These are phyloP conservation scores for Emydoidea blandingii DNA, from an alignment of 2,797 vertebrate genomes.

Conservation along the genomic window DNA sequence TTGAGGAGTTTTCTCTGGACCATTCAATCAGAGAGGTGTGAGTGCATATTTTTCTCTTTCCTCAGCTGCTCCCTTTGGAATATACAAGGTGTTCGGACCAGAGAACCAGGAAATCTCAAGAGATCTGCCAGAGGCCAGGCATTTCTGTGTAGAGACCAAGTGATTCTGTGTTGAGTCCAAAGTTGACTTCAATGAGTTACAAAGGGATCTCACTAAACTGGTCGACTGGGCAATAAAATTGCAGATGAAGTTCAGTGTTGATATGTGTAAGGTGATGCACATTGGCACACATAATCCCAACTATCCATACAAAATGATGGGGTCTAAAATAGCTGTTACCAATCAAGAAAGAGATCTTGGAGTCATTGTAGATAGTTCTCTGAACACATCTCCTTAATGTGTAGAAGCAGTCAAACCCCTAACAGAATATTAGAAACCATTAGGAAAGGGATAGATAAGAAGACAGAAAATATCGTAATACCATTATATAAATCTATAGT, in stretches of 20 bases:
- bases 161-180: not conserved
- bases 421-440: not conserved
- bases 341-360: not conserved
- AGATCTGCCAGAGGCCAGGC: conserved; percentile 68
- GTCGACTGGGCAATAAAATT: not conserved
- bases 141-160: conserved; percentile 55
- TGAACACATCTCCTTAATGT: not conserved
- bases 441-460: not conserved
- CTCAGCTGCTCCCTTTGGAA: conserved; percentile 55
- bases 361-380: not conserved
- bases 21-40: conserved; percentile 70
- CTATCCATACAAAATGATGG: not conserved
- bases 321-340: not conserved
- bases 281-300: not conserved
- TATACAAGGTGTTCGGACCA: conserved; percentile 38
- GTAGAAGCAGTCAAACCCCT: not conserved
- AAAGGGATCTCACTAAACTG: not conserved
- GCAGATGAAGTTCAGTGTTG: not conserved
- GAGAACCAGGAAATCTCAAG: conserved; percentile 65
- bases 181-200: not conserved
- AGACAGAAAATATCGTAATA: not conserved
- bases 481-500: not conserved
- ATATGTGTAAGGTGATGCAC: not conserved
- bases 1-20: conserved; percentile 65
- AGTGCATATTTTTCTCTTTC: conserved; percentile 72